These are phyloP conservation scores for Colletes collaris DNA, from an alignment of 2,888 invertebrate genomes.

Conservation along the genomic window DNA sequence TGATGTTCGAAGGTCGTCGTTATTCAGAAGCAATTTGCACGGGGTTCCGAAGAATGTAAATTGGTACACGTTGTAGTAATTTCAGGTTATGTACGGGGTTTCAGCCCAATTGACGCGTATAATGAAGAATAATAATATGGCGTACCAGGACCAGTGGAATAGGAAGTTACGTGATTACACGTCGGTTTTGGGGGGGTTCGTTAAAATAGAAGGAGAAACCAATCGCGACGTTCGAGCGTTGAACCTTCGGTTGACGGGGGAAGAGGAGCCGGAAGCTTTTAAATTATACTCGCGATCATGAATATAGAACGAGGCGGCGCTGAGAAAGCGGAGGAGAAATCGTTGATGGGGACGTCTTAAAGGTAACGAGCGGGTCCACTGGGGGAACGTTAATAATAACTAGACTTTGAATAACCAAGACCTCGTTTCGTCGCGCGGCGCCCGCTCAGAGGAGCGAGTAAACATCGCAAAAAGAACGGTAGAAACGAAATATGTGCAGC, in stretches of 20 bases:
- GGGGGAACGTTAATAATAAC: constrained; percentile 51
- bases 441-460: background rate
- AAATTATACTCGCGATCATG: constrained; percentile 50
- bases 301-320: constrained; percentile 43
- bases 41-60: too few species aligned
- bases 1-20: too few species aligned
- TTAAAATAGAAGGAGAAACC: constrained; percentile 17
- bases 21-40: too few species aligned
- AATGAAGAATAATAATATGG: too few species aligned
- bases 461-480: background rate
- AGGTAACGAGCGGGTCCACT: constrained; percentile 27
- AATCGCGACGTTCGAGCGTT: constrained; percentile 3
- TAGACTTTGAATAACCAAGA: constrained; percentile 22
- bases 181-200: background rate
- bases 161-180: too few species aligned
- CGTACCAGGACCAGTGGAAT: too few species aligned
- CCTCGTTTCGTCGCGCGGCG: constrained; percentile 14
- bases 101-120: too few species aligned
- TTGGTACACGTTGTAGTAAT: too few species aligned
- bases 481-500: background rate
- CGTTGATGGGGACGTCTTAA: constrained; percentile 52
- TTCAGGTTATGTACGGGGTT: too few species aligned
- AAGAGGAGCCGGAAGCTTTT: constrained; percentile 21
- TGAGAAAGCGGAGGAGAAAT: constrained; percentile 51
- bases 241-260: constrained; percentile 4